A percentile compares a stretch with the other conserved stretches of the same genome.
These are phyloP conservation scores for Tenthredo notha DNA, from an alignment of 2,888 invertebrate genomes.

Conservation along the genomic window DNA sequence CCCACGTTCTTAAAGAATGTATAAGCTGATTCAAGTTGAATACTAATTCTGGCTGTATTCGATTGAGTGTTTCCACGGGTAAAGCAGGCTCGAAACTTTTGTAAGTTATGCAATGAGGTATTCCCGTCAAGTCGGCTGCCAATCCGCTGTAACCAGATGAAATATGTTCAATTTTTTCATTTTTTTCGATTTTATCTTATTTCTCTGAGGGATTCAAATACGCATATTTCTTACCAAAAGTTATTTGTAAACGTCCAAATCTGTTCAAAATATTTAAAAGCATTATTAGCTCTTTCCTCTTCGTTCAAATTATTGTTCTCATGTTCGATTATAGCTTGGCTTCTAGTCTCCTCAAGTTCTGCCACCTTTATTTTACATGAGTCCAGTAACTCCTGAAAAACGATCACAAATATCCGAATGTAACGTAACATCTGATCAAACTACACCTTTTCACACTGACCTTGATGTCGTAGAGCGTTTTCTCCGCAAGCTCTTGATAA, in stretches of 20 bases:
- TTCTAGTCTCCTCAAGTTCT: slow-evolving; percentile 61
- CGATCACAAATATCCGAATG: background rate
- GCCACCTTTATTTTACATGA: slow-evolving; percentile 61
- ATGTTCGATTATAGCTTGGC: slow-evolving; percentile 61
- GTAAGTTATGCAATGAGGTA: slow-evolving; percentile 66
- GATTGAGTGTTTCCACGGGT: slow-evolving; percentile 59
- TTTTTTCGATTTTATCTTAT: background rate
- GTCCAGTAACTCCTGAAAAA: slow-evolving; percentile 64
- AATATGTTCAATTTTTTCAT: background rate
- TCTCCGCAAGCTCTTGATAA: slow-evolving; percentile 61
- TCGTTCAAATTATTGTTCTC: slow-evolving; percentile 60
- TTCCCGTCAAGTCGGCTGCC: slow-evolving; percentile 63
- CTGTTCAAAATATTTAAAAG: slow-evolving; percentile 69
- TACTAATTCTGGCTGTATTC: slow-evolving; percentile 66
- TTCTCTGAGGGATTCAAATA: background rate
- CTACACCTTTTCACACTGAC: background rate
- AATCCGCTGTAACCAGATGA: slow-evolving; percentile 64
- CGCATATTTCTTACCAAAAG: slow-evolving; percentile 64
- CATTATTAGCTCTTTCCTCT: slow-evolving; percentile 64
- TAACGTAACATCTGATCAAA: background rate
- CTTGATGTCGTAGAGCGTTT: slow-evolving; percentile 2
- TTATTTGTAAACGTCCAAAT: slow-evolving; percentile 70
- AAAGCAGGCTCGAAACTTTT: slow-evolving; percentile 61
- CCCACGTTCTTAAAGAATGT: slow-evolving; percentile 67
- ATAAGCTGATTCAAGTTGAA: slow-evolving; percentile 67